Evolutionary conservation across 2,113 vertebrate genomes (phyloP).

Genomic region (Megalops atlanticus): DNA sequence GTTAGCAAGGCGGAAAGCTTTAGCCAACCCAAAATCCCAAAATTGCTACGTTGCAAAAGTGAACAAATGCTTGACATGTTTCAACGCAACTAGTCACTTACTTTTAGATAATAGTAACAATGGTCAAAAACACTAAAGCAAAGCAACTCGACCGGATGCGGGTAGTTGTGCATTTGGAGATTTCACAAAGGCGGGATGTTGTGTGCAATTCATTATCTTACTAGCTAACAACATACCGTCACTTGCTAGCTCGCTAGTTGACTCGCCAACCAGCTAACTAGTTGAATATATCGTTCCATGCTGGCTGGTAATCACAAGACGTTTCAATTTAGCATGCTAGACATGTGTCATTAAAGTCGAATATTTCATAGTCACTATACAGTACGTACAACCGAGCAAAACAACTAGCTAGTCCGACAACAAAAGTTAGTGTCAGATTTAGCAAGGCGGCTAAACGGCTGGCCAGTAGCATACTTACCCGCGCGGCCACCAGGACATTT

Average conservation of each 20-base stretch:
- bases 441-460: background rate
- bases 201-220: background rate
- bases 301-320: background rate
- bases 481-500: conserved; percentile 75
- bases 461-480: conserved; percentile 59
- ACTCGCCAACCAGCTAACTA: too few species aligned
- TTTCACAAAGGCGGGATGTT: background rate
- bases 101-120: background rate
- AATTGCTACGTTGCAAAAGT: too few species aligned
- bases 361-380: background rate
- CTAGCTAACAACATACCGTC: too few species aligned
- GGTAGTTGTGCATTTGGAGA: background rate
- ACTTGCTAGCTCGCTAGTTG: too few species aligned
- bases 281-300: background rate
- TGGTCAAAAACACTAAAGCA: background rate
- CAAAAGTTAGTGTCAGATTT: background rate
- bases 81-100: background rate
- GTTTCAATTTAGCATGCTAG: background rate
- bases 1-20: background rate
- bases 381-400: too few species aligned
- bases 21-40: background rate
- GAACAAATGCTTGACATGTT: background rate
- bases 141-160: background rate
- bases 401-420: background rate
- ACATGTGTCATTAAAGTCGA: background rate